phyloP scores from a whole-genome alignment of 2,888 invertebrate species.

The Pegoplata infirma region DNA sequence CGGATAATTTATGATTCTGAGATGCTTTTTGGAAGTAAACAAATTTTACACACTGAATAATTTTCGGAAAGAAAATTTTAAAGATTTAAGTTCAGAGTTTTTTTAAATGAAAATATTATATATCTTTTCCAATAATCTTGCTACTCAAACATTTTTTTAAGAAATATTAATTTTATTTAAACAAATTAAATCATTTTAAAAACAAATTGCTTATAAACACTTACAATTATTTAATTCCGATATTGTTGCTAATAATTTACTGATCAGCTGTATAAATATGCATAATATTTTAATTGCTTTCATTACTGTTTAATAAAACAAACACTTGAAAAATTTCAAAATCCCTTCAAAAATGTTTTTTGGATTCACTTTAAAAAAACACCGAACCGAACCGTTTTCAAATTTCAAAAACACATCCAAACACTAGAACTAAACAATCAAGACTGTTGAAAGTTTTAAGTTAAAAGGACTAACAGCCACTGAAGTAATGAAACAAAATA shows the following conservation, averaged over 20 bases:
- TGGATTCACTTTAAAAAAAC: not conserved
- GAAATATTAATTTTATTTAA: too few relatives aligned
- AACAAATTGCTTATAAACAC: slow-evolving; percentile 64
- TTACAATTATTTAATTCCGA: slow-evolving; percentile 76
- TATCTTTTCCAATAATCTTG: too few relatives aligned
- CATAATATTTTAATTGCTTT: slow-evolving; percentile 23
- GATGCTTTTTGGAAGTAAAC: too few relatives aligned
- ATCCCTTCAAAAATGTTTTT: not conserved
- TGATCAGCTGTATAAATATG: slow-evolving; percentile 59
- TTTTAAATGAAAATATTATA: too few relatives aligned
- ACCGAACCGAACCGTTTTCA: not conserved
- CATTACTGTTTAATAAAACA: slow-evolving; percentile 19
- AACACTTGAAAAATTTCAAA: not conserved
- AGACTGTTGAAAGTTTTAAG: slow-evolving; percentile 49
- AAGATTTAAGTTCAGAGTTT: too few relatives aligned
- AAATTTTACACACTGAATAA: too few relatives aligned
- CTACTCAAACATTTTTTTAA: too few relatives aligned
- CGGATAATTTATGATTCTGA: too few relatives aligned
- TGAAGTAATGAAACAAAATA: not conserved
- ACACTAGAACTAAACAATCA: slow-evolving; percentile 41
- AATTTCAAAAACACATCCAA: slow-evolving; percentile 42
- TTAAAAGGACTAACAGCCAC: slow-evolving; percentile 22
- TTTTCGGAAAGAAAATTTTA: too few relatives aligned
- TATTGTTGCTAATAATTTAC: slow-evolving; percentile 68
- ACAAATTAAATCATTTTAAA: too few relatives aligned